Percentiles rank a stretch among this genome's conserved stretches.
phyloP scores from a whole-genome alignment of 1,140 invertebrate genomes.

The Drosophila pachea region DNA sequence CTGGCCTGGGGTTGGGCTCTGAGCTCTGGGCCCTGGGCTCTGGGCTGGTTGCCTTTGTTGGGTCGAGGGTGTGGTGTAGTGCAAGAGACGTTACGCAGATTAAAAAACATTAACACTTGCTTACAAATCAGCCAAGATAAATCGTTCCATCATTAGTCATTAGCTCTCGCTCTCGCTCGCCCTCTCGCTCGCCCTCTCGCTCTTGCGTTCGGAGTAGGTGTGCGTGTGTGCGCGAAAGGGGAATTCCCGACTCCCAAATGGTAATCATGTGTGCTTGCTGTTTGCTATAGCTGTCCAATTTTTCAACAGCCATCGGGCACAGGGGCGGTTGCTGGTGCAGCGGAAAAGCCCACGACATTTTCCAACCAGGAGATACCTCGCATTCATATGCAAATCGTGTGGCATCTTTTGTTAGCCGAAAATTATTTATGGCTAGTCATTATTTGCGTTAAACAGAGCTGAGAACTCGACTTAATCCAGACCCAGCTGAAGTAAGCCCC shows the following conservation, averaged over 20 bases:
- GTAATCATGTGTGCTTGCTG: conserved; percentile 38
- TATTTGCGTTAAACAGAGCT: too few relatives aligned
- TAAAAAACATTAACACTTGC: conserved; percentile 54
- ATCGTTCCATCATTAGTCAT: conserved; percentile 50
- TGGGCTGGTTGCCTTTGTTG: not conserved
- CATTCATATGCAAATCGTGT: conserved; percentile 45
- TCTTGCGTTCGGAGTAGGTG: too few relatives aligned
- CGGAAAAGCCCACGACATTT: not conserved
- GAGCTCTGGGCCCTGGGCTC: not conserved
- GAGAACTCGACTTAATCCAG: conserved; percentile 1
- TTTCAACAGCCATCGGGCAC: conserved; percentile 37
- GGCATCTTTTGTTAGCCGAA: conserved; percentile 19
- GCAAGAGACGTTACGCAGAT: conserved; percentile 22
- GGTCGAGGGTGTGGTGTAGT: not conserved
- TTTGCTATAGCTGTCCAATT: conserved; percentile 41
- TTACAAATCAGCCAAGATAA: conserved; percentile 46
- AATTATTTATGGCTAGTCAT: conserved; percentile 36
- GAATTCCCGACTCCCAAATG: conserved; percentile 4
- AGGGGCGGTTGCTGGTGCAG: conserved; percentile 6
- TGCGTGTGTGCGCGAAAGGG: too few relatives aligned
- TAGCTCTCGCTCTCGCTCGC: conserved; percentile 6
- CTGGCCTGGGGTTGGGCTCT: too few relatives aligned
- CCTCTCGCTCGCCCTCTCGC: too few relatives aligned
- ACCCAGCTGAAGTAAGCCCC: not conserved
- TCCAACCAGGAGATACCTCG: conserved; percentile 14